Evolutionary conservation across 2,888 invertebrate species (phyloP), one percentile per base, ranked within the genome.

Genomic region (Endomychus coccineus): DNA sequence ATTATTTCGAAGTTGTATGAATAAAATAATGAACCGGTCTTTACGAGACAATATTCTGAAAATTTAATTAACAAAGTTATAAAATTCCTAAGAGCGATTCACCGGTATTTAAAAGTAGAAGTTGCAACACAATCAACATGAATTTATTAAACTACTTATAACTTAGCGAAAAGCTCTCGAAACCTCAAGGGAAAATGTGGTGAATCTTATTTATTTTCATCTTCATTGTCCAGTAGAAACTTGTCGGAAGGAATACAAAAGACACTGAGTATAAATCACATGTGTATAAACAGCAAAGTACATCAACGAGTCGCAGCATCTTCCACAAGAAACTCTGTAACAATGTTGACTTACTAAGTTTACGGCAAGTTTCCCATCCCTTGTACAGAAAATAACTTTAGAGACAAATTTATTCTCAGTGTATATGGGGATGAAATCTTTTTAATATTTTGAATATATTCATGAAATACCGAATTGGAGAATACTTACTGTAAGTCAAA

Each of bases 231-330:
- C 21, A 19, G 6, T 19, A 19, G 21, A 19, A 19, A 19, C 21
- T 19, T 19, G 21, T 19, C 21, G 21, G n/a, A 19, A 19, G 6
- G 6, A 19, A 19, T 19, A 19, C 21, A 19, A 19, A 19, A 19
- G 21, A 19, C 21, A n/a, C n/a, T n/a, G 21, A 19, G 21, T 19
- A 19, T 19, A 19, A 19, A 19, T 19, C 21, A 19, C 21, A 19
- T 19, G 21, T 19, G 21, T 19, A 19, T 19, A 19, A 19, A 19
- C 21, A 19, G 21, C 6, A 19, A 19, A 19, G 21, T 19, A 19
- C 21, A 19, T 19, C 21, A n/a, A 6, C 21, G 21, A 7, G 21
- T 19, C 21, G 6, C 21, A 7, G 6, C 21, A n/a, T 6, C 21
- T n/a, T n/a, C n/a, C n/a, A n/a, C n/a, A n/a, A n/a, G 21, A 19